These are phyloP conservation scores for Orbicella faveolata DNA, from an alignment of 64 coral and sea anemone species.

Conservation along the genomic window DNA sequence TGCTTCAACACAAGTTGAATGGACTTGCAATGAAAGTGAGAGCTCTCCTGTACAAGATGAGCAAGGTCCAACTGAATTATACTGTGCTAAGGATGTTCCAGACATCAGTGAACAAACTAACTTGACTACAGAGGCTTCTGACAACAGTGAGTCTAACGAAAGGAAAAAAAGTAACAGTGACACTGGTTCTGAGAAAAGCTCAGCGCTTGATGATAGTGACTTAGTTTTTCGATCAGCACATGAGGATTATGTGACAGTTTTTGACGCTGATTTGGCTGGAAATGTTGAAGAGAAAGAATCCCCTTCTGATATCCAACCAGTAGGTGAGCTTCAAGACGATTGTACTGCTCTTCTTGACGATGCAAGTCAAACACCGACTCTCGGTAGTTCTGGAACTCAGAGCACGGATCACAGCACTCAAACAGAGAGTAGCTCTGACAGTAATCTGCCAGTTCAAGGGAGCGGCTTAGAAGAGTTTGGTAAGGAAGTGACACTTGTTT, in stretches of 20 bases:
- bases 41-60: neutral
- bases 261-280: conserved; percentile 57
- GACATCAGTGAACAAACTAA: neutral
- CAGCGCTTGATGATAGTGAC: conserved; percentile 74
- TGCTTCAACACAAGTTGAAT: conserved; percentile 49
- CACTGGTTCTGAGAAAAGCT: conserved; percentile 64
- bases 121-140: neutral
- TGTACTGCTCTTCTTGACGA: conserved; percentile 51
- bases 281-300: neutral
- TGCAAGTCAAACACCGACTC: conserved; percentile 75
- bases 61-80: neutral
- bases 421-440: conserved; percentile 52
- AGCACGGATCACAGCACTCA: conserved; percentile 72
- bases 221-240: conserved; percentile 84
- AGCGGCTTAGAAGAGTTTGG: neutral
- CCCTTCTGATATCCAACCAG: conserved; percentile 25
- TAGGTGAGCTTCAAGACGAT: conserved; percentile 44
- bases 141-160: neutral
- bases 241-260: conserved; percentile 91
- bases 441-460: conserved; percentile 7
- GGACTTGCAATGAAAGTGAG: conserved; percentile 15
- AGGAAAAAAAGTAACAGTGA: conserved; percentile 65
- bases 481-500: neutral
- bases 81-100: neutral
- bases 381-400: conserved; percentile 74